phyloP scores from a whole-genome alignment of 1,140 invertebrate genomes.

The Parapsyche elsis region DNA sequence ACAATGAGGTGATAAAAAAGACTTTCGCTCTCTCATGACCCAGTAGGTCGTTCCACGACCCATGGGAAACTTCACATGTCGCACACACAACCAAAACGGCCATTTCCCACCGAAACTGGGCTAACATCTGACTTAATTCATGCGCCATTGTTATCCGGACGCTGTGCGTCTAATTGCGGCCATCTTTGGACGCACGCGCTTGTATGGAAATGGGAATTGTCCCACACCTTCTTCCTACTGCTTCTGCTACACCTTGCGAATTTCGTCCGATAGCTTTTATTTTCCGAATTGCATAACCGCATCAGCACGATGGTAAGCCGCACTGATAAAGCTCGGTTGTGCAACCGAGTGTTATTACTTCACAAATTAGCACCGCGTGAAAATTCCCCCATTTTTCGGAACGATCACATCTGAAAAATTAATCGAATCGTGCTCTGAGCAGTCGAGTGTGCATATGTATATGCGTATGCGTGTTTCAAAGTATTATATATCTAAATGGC shows the following conservation, averaged over 20 bases:
- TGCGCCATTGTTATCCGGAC: neutral
- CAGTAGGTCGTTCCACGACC: neutral
- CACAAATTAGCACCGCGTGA: neutral
- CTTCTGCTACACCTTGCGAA: neutral
- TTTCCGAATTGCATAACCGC: neutral
- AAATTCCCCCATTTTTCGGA: too few relatives aligned
- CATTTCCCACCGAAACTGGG: conserved; percentile 40
- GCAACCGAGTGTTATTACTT: neutral
- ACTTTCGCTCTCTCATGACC: conserved; percentile 47
- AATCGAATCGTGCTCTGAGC: too few relatives aligned
- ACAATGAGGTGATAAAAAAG: conserved; percentile 32
- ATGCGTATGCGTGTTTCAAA: too few relatives aligned
- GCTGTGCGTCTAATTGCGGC: neutral
- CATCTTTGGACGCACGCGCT: neutral
- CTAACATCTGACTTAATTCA: conserved; percentile 27
- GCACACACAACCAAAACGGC: neutral
- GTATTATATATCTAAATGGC: too few relatives aligned
- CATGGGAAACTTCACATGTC: conserved; percentile 43
- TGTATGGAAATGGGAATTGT: conserved; percentile 15
- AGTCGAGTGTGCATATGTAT: too few relatives aligned
- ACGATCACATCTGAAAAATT: too few relatives aligned
- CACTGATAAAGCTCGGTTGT: neutral
- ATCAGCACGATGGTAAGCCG: neutral
- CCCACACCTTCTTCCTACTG: conserved; percentile 10
- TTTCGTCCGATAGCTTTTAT: neutral